Percentiles rank a stretch among this genome's conserved stretches.
phyloP scores from a whole-genome alignment of 2,888 invertebrate species.

The Caenorhabditis sulstoni region DNA sequence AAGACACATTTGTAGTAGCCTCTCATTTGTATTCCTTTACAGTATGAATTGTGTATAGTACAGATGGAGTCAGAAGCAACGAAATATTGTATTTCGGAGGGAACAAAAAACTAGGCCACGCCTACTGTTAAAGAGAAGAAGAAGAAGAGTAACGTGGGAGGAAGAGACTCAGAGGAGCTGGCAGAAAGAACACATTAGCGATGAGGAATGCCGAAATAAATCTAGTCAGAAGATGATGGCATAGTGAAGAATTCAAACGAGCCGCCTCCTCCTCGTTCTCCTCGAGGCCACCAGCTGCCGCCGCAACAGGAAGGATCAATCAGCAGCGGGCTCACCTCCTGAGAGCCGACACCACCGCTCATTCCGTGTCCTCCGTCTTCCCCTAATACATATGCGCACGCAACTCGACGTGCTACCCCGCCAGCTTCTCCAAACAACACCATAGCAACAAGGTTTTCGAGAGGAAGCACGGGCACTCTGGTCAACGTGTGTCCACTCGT shows the following conservation, averaged over 20 bases:
- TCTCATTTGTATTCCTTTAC: no score
- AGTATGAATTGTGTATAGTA: no score
- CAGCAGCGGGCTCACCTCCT: constrained; percentile 33
- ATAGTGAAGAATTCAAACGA: background rate
- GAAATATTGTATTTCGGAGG: no score
- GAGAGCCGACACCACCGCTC: constrained; percentile 23
- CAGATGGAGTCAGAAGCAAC: no score
- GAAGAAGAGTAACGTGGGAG: background rate
- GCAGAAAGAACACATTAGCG: no score
- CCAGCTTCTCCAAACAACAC: constrained; percentile 19
- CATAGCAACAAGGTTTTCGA: constrained; percentile 50
- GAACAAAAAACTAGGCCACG: no score
- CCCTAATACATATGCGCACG: constrained; percentile 48
- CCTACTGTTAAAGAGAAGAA: background rate
- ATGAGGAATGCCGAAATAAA: background rate
- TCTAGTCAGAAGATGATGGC: background rate
- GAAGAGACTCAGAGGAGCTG: background rate
- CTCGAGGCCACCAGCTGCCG: background rate
- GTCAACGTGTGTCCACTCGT: constrained; percentile 33
- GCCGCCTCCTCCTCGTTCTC: constrained; percentile 16
- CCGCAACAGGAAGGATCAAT: constrained; percentile 33
- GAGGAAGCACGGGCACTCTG: constrained; percentile 19
- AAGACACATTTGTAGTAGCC: no score
- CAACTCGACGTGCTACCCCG: constrained; percentile 22
- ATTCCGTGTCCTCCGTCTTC: constrained; percentile 17